Percentiles rank a stretch among this genome's conserved stretches.
phyloP scores from a whole-genome alignment of 2,888 invertebrate species.

The Lasioglossum marginatum region DNA sequence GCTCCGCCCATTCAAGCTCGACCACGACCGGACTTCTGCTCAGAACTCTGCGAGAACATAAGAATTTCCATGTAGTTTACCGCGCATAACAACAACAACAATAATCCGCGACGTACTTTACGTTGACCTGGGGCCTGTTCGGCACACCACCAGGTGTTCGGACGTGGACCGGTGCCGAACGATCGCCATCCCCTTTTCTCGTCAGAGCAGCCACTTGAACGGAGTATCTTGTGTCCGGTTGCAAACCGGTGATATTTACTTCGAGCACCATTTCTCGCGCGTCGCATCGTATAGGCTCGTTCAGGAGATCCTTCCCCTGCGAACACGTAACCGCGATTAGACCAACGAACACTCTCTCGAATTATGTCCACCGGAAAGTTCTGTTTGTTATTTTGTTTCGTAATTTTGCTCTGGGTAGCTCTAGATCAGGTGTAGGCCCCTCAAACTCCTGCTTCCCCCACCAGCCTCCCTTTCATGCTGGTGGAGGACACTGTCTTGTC shows the following conservation, averaged over 20 bases:
- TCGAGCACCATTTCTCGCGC: constrained; percentile 91
- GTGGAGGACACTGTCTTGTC: too few species aligned
- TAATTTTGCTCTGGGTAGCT: not conserved
- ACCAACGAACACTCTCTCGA: not conserved
- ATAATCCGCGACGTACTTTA: constrained; percentile 88
- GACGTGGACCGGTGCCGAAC: constrained; percentile 93
- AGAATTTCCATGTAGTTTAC: not conserved
- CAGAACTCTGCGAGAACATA: constrained; percentile 87
- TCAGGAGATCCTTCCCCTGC: constrained; percentile 90
- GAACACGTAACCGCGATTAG: not conserved
- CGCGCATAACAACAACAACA: not conserved
- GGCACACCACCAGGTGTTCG: constrained; percentile 98
- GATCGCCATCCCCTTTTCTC: constrained; percentile 97
- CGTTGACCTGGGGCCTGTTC: constrained; percentile 91
- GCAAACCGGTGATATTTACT: constrained; percentile 94
- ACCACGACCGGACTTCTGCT: constrained; percentile 95
- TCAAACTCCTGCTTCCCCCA: too few species aligned
- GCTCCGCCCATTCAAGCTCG: constrained; percentile 96
- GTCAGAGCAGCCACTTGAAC: constrained; percentile 98
- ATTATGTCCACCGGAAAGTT: constrained; percentile 1
- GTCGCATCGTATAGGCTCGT: constrained; percentile 95
- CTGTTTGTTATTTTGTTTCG: not conserved
- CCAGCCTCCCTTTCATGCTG: too few species aligned
- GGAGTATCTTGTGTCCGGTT: constrained; percentile 97
- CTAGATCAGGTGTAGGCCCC: not conserved